Percentiles rank a stretch among this genome's conserved stretches.
phyloP scores from a whole-genome alignment of 2,888 invertebrate species.

The Bembecia ichneumoniformis region DNA sequence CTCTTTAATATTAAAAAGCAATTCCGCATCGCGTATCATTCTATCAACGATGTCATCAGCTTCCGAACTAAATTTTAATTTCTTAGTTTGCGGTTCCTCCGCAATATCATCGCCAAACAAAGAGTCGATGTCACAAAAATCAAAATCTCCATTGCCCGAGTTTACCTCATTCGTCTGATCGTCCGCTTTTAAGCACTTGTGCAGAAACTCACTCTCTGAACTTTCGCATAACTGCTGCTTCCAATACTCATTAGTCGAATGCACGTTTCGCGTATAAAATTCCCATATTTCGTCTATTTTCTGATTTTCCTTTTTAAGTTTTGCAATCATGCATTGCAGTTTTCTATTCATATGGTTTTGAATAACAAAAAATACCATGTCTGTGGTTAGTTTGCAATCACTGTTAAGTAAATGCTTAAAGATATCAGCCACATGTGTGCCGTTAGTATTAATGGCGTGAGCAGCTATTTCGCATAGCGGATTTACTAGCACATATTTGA shows the following conservation, averaged over 20 bases:
- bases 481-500: constrained; percentile 30
- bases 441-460: constrained; percentile 18
- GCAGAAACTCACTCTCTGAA: constrained; percentile 19
- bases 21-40: constrained; percentile 33
- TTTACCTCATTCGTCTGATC: no score
- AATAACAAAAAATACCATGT: constrained; percentile 20
- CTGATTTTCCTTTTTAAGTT: constrained; percentile 20
- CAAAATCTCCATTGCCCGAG: constrained; percentile 31
- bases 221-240: constrained; percentile 17
- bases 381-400: constrained; percentile 20
- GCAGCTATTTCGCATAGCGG: constrained; percentile 32
- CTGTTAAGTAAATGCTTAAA: constrained; percentile 25
- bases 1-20: constrained; percentile 31
- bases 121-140: constrained; percentile 42
- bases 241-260: constrained; percentile 7
- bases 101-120: constrained; percentile 33
- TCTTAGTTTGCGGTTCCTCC: constrained; percentile 41
- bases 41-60: constrained; percentile 29
- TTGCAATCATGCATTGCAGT: constrained; percentile 12
- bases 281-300: constrained; percentile 21
- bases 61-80: constrained; percentile 33
- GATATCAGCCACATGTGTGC: constrained; percentile 20
- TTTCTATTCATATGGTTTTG: no score
- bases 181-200: constrained; percentile 25
- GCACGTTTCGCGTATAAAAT: constrained; percentile 4